Evolutionary conservation across 2,113 vertebrate species (phyloP).

Genomic region (Gopherus flavomarginatus): DNA sequence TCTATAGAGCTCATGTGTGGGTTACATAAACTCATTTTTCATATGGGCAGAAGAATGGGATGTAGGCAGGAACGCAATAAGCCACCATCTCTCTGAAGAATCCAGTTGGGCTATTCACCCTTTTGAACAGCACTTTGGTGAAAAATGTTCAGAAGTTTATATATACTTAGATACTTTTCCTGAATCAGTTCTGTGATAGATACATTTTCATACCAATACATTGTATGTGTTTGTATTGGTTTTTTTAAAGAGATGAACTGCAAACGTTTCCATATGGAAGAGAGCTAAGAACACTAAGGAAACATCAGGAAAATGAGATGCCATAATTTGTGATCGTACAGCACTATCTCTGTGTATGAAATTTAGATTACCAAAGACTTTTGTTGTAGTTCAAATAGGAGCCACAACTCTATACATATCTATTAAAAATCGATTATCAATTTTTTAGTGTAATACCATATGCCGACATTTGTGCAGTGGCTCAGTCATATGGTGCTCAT

Average conservation of each 20-base stretch:
- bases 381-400: not conserved
- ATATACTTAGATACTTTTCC: conserved; percentile 1
- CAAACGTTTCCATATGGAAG: conserved; percentile 5
- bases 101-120: not conserved
- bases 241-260: not conserved
- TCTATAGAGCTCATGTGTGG: not conserved
- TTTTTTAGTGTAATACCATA: not conserved
- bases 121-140: not conserved
- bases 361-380: not conserved
- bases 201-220: conserved; percentile 43
- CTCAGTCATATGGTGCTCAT: not conserved
- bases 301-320: not conserved
- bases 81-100: not conserved
- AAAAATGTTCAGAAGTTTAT: not conserved
- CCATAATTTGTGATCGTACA: not conserved
- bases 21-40: not conserved
- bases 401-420: not conserved
- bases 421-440: not conserved
- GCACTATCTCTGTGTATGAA: not conserved
- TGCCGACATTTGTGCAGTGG: not conserved
- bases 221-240: not conserved
- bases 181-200: not conserved
- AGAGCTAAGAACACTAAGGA: conserved; percentile 34
- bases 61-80: not conserved
- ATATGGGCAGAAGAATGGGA: not conserved